phyloP scores from a whole-genome alignment of 2,797 vertebrate species.

The Hypotaenidia okinawae region DNA sequence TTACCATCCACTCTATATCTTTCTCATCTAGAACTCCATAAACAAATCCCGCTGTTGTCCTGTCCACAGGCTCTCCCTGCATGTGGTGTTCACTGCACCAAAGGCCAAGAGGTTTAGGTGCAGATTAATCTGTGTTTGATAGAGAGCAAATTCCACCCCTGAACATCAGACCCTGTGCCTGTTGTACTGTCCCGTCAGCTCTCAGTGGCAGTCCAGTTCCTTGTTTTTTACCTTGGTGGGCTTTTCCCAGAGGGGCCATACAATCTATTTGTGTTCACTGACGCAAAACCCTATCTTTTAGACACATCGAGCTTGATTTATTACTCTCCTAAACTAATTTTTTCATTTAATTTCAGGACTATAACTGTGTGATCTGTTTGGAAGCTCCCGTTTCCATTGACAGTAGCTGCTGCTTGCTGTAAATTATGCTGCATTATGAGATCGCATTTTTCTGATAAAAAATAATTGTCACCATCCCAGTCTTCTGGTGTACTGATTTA shows the following conservation, averaged over 20 bases:
- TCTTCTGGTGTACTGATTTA: background rate
- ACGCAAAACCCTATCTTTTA: background rate
- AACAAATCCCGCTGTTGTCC: background rate
- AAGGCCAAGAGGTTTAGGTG: background rate
- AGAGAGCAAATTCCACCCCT: background rate
- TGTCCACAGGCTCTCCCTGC: background rate
- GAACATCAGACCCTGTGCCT: background rate
- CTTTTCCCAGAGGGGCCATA: background rate
- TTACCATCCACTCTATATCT: too few species aligned
- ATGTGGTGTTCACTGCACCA: background rate
- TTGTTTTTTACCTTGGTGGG: background rate
- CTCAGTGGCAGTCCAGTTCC: background rate
- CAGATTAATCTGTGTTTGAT: background rate
- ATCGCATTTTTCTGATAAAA: slow-evolving; percentile 2
- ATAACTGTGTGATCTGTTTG: background rate
- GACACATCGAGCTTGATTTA: background rate
- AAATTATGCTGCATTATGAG: background rate
- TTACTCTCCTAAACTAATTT: slow-evolving; percentile 6
- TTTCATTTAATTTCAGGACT: slow-evolving; percentile 3
- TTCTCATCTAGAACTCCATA: background rate
- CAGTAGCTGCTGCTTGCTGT: background rate
- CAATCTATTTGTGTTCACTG: background rate
- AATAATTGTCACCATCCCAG: background rate
- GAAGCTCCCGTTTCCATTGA: background rate
- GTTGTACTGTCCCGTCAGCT: background rate